Percentiles rank a stretch among this genome's conserved stretches.
These are phyloP conservation scores for Caenorhabditis tropicalis DNA, from an alignment of 1,140 invertebrate species.

Conservation along the genomic window DNA sequence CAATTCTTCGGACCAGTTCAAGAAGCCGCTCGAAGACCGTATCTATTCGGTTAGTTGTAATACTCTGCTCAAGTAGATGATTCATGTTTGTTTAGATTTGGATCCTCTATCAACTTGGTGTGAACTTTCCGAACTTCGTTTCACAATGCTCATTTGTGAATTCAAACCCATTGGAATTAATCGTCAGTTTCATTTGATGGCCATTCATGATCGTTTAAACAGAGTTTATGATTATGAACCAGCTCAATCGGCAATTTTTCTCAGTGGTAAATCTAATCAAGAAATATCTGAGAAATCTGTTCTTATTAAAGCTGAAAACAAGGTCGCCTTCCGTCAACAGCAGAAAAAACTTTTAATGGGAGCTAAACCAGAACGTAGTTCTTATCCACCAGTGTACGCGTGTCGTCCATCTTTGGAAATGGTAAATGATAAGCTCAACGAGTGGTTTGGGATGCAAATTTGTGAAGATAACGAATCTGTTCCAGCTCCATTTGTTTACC, in stretches of 20 bases:
- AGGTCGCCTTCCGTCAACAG: background rate
- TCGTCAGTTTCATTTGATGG: background rate
- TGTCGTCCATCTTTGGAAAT: background rate
- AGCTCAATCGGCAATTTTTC: background rate
- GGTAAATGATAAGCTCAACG: background rate
- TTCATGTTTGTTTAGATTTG: background rate
- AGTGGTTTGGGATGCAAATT: background rate
- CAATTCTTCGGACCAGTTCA: background rate
- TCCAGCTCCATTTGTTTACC: background rate
- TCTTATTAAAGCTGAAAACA: background rate
- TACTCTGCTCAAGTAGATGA: background rate
- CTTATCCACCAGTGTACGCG: background rate
- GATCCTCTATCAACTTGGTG: background rate
- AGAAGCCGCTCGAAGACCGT: background rate
- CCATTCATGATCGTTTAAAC: background rate
- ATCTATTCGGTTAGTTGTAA: background rate
- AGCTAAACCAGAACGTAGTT: background rate
- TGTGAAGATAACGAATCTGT: constrained; percentile 8
- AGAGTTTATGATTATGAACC: background rate
- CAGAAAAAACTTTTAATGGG: background rate
- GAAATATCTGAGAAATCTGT: background rate
- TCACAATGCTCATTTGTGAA: background rate
- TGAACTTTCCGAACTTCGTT: background rate
- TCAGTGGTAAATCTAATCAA: background rate
- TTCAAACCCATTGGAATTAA: constrained; percentile 10